Evolutionary conservation across 2,113 vertebrate species (phyloP).

Genomic region (Megalops atlanticus): DNA sequence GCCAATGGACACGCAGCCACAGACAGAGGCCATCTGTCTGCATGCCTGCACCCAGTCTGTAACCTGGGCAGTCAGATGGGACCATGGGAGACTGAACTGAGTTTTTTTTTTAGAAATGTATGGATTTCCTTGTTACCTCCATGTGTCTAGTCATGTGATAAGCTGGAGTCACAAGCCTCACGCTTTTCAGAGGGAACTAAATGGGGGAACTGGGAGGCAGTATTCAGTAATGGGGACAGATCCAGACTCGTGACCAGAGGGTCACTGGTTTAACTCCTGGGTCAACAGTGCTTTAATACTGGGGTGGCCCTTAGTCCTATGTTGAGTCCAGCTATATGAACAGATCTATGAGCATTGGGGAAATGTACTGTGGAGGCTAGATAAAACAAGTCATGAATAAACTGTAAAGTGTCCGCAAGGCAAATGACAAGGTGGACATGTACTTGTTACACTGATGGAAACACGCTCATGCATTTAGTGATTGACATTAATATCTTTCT

Average conservation of each 20-base stretch:
- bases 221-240: background rate
- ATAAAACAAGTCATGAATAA: background rate
- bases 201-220: background rate
- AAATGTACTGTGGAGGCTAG: background rate
- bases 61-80: conserved; percentile 10
- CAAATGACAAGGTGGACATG: too few species aligned
- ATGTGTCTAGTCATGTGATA: conserved; percentile 15
- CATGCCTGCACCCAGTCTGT: background rate
- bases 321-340: background rate
- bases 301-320: background rate
- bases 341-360: background rate
- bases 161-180: conserved; percentile 12
- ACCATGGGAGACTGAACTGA: conserved; percentile 5
- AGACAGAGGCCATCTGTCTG: conserved; percentile 5
- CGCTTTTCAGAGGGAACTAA: background rate
- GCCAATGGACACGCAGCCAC: background rate
- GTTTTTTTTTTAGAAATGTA: background rate
- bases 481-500: background rate
- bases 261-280: background rate
- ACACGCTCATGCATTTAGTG: background rate
- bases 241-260: background rate
- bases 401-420: background rate
- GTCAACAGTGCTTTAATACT: background rate
- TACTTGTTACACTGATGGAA: background rate
- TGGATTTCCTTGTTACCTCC: conserved; percentile 19